phyloP scores from a whole-genome alignment of 2,113 vertebrate species.

The Charina bottae region DNA sequence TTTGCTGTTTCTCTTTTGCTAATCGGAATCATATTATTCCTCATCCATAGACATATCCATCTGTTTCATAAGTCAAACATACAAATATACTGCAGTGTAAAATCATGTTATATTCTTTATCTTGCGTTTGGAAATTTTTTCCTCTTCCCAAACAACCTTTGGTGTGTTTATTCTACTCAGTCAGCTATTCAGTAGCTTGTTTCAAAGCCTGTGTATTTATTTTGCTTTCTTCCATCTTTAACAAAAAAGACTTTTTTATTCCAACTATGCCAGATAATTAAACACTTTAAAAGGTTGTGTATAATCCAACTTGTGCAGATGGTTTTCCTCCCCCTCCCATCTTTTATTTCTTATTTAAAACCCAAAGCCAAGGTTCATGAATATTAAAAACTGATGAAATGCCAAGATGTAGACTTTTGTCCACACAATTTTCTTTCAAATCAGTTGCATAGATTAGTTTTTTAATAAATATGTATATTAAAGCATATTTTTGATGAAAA shows the following conservation, averaged over 20 bases:
- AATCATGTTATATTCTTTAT: not conserved
- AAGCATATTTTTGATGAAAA: conserved; percentile 62
- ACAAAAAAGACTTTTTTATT: conserved; percentile 40
- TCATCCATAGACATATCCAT: not conserved
- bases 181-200: conserved; percentile 36
- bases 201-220: conserved; percentile 32
- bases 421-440: conserved; percentile 61
- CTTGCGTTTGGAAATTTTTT: not conserved
- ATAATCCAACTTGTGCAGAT: conserved; percentile 48
- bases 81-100: not conserved
- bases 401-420: conserved; percentile 49
- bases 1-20: not conserved
- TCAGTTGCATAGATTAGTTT: conserved; percentile 62
- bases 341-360: conserved; percentile 52
- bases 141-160: not conserved
- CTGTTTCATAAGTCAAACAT: not conserved
- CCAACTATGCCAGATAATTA: conserved; percentile 63
- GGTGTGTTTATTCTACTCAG: conserved; percentile 22
- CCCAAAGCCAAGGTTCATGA: conserved; percentile 44
- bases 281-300: conserved; percentile 63
- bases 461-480: conserved; percentile 68
- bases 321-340: not conserved
- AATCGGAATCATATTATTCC: not conserved
- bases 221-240: conserved; percentile 47
- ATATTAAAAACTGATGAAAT: conserved; percentile 57